Base-by-base conservation (phyloP, 2,797 vertebrate species). In the Ara ararauna region DNA sequence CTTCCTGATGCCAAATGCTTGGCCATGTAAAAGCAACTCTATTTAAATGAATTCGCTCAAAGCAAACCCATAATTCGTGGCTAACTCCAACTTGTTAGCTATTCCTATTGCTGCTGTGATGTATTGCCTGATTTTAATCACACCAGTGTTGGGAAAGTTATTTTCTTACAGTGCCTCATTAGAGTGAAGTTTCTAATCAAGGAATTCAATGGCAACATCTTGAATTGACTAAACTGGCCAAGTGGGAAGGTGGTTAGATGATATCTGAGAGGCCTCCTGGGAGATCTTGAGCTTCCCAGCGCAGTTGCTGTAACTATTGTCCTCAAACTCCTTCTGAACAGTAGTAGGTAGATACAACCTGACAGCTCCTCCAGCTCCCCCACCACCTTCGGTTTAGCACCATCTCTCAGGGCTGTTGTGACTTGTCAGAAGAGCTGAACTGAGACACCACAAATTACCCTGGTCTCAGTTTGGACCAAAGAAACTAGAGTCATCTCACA, bases 81-180 rank as follows among this genome's bases (percentile, higher is more conserved):
- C 93, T 75, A 67, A 89, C 51, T 83, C 86, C 34, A 79, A 21
- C 53, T 76, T 79, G 72, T 42, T 89, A 74, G 85, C 78, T 93
- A 79, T 54, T 77, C 93, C 65, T 87, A 51, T 58, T 89, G 44
- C 78, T 89, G 50, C 84, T 70, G n/a, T 96, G 93, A 96, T 95
- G 34, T 77, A 96, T 77, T 42, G 75, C 61, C 68, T 50, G 22
- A 85, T 87, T 93, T 93, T 83, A 89, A 90, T 92, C 82, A 85
- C 19, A 65, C 65, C 45, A 45, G 16, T 38, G 30, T 67, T 65
- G 61, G 61, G 53, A 77, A 83, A 90, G 75, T 87, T 79, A 73
- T 82, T 96, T 76, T 90, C 77, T 92, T 89, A 24, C 26, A 66
- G 62, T 26, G 34, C 42, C 42, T 96, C 45, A 24, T 93, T 87